Conservation (phyloP, 2,888 invertebrate species). For the Kryphioiulus occultus region DNA sequence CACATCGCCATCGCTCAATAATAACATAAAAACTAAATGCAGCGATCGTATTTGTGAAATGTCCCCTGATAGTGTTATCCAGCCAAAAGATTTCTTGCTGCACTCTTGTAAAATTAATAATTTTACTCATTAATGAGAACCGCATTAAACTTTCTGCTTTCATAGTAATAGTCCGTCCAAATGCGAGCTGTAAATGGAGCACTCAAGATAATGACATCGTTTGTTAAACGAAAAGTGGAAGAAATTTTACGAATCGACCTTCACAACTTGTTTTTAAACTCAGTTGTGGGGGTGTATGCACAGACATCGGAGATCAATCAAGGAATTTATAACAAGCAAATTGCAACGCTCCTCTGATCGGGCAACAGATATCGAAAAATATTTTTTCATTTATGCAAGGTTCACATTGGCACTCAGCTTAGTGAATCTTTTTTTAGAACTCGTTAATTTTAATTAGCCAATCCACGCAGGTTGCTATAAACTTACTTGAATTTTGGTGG, state of each 20-base stretch:
- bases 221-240: not conserved
- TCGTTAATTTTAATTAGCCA: too few relatives aligned
- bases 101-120: not conserved
- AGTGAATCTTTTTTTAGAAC: too few relatives aligned
- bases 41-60: not conserved
- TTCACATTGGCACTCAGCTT: too few relatives aligned
- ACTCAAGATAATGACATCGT: conserved; percentile 12
- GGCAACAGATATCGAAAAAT: not conserved
- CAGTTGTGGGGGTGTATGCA: not conserved
- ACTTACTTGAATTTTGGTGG: too few relatives aligned
- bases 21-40: not conserved
- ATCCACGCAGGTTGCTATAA: too few relatives aligned
- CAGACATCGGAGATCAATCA: not conserved
- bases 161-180: not conserved
- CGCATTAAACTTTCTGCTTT: not conserved
- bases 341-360: not conserved
- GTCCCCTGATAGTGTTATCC: not conserved
- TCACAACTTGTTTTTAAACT: not conserved
- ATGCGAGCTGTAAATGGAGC: not conserved
- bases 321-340: not conserved
- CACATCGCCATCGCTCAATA: not conserved
- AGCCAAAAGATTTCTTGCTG: not conserved
- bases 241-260: not conserved
- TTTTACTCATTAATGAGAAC: not conserved
- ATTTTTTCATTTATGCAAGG: not conserved